Percentiles rank a stretch among this genome's conserved stretches.
Evolutionary conservation across 2,888 invertebrate species (phyloP).

Genomic region (Hyles lineata): DNA sequence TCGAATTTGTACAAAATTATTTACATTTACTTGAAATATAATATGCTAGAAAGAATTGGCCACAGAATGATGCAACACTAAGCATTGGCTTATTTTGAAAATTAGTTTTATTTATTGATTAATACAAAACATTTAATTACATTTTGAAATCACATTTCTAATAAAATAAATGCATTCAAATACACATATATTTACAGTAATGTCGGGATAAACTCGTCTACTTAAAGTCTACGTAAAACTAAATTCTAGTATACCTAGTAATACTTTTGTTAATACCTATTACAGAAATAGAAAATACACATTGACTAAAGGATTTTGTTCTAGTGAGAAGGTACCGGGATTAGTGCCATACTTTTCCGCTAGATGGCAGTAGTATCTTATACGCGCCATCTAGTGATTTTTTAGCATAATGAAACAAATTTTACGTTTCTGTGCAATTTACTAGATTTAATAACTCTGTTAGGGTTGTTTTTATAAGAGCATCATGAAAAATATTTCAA

Average conservation of each 20-base stretch:
- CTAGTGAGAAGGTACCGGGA: neutral
- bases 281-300: slow-evolving; percentile 37
- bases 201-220: slow-evolving; percentile 55
- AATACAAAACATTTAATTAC: slow-evolving; percentile 21
- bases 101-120: slow-evolving; percentile 29
- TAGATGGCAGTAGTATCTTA: neutral
- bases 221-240: slow-evolving; percentile 67
- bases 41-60: neutral
- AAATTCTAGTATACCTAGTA: slow-evolving; percentile 62
- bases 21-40: no score
- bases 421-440: no score
- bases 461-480: neutral
- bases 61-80: neutral
- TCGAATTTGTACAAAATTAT: no score
- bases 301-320: neutral
- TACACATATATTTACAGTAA: slow-evolving; percentile 41
- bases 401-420: no score
- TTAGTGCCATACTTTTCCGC: neutral
- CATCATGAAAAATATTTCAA: neutral
- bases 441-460: neutral
- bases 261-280: slow-evolving; percentile 71
- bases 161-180: slow-evolving; percentile 61
- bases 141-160: slow-evolving; percentile 50
- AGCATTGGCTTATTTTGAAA: neutral
- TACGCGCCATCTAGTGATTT: neutral